Conservation (phyloP, 2,797 vertebrate genomes). For the Chrosomus eos region DNA sequence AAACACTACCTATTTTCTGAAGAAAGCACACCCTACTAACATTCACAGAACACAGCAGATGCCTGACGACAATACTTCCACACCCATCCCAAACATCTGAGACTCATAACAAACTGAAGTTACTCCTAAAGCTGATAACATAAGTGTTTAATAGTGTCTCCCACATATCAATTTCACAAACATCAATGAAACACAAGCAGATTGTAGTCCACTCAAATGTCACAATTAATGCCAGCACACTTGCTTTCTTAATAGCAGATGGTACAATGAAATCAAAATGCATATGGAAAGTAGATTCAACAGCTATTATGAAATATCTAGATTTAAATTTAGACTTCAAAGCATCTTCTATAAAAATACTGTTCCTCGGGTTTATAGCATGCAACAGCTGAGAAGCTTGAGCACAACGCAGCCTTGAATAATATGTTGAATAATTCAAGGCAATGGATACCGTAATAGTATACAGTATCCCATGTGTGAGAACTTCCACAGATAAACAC, state of each 20-base stretch:
- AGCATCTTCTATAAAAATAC: not conserved
- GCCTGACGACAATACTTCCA: not conserved
- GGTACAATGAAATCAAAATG: not conserved
- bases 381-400: slow-evolving; percentile 9
- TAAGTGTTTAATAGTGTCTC: slow-evolving; percentile 12
- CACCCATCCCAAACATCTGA: slow-evolving; percentile 29
- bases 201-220: slow-evolving; percentile 11
- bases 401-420: slow-evolving; percentile 43
- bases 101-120: not conserved
- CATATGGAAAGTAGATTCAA: not conserved
- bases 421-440: slow-evolving; percentile 60
- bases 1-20: not conserved
- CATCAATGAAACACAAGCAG: slow-evolving; percentile 33
- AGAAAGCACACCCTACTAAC: slow-evolving; percentile 1
- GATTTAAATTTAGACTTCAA: not conserved
- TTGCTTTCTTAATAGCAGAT: not conserved
- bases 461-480: slow-evolving; percentile 41
- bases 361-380: not conserved
- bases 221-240: not conserved
- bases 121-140: not conserved
- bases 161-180: slow-evolving; percentile 38
- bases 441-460: slow-evolving; percentile 52
- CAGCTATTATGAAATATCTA: not conserved
- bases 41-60: slow-evolving; percentile 4
- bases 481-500: slow-evolving; percentile 26